Evolutionary conservation across 2,113 vertebrate genomes (phyloP).

Genomic region (Halichoeres trimaculatus): DNA sequence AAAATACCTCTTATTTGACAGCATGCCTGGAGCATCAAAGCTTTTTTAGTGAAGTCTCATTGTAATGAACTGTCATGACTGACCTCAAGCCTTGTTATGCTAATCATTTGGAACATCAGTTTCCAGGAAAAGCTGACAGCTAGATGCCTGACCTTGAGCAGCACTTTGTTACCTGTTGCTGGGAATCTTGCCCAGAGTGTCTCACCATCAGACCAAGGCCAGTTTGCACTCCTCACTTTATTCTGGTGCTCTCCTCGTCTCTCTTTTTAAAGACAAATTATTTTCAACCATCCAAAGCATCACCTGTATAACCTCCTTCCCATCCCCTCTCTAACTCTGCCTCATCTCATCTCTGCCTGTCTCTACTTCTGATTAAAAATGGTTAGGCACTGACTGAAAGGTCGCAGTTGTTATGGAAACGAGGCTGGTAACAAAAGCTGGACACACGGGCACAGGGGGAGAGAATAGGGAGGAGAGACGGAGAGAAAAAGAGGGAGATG

Average conservation of each 20-base stretch:
- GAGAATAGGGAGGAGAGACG: slow-evolving; percentile 15
- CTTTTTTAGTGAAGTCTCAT: background rate
- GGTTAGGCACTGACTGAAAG: slow-evolving; percentile 77
- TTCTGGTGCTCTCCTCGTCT: background rate
- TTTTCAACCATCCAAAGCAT: slow-evolving; percentile 4
- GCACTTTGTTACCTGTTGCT: slow-evolving; percentile 49
- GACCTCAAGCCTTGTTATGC: background rate
- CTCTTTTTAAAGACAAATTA: slow-evolving; percentile 14
- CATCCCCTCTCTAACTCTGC: slow-evolving; percentile 2
- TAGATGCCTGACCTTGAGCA: slow-evolving; percentile 36
- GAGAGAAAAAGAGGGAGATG: slow-evolving; percentile 47
- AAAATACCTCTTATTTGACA: background rate
- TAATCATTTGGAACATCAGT: slow-evolving; percentile 1
- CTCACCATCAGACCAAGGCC: slow-evolving; percentile 1
- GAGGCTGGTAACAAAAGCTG: slow-evolving; percentile 82
- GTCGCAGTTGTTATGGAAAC: slow-evolving; percentile 88
- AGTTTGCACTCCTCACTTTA: background rate
- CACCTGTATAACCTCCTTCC: slow-evolving; percentile 33
- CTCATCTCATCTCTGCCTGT: slow-evolving; percentile 59
- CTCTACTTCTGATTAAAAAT: slow-evolving; percentile 78
- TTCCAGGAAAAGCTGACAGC: slow-evolving; percentile 12
- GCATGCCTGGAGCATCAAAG: background rate
- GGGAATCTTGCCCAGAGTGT: slow-evolving; percentile 9
- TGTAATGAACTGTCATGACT: background rate
- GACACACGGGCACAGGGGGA: slow-evolving; percentile 54